Conservation (phyloP, 2,888 invertebrate genomes). For the Platycnemis pennipes region DNA sequence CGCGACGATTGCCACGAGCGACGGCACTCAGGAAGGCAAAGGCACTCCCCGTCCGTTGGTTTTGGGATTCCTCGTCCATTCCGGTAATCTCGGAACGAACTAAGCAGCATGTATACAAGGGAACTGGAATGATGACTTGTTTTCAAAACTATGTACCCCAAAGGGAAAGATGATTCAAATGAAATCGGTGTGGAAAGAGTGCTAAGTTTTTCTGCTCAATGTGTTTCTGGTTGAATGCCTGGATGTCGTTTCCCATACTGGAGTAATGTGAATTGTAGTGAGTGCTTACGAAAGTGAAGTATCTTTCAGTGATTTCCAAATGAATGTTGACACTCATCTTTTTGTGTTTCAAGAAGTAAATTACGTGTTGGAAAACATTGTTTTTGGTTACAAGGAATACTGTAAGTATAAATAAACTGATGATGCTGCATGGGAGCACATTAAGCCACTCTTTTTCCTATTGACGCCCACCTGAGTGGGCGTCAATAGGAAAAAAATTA, state of each 20-base stretch:
- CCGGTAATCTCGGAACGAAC: conserved; percentile 40
- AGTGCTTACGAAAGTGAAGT: conserved; percentile 13
- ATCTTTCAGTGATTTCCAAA: not conserved
- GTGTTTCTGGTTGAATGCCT: not conserved
- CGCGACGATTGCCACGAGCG: conserved; percentile 37
- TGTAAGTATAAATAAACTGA: not conserved
- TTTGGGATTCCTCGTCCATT: conserved; percentile 59
- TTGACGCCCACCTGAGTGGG: not conserved
- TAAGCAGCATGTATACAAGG: not conserved
- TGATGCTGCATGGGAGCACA: not conserved
- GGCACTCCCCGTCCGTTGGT: conserved; percentile 39
- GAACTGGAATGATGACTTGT: not conserved
- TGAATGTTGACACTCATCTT: not conserved
- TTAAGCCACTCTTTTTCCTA: too few species aligned
- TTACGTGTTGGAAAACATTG: not conserved
- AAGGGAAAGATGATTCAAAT: not conserved
- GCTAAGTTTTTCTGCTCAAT: conserved; percentile 47
- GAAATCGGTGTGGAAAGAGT: not conserved
- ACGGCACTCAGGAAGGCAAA: conserved; percentile 47
- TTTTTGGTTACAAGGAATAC: not conserved
- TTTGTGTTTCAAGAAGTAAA: not conserved
- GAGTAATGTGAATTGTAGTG: not conserved
- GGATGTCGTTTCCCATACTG: not conserved
- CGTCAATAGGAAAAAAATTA: not conserved
- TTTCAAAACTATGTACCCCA: not conserved